Evolutionary conservation across 2,888 invertebrate genomes (phyloP).

Genomic region (Gandaritis pyraliata): DNA sequence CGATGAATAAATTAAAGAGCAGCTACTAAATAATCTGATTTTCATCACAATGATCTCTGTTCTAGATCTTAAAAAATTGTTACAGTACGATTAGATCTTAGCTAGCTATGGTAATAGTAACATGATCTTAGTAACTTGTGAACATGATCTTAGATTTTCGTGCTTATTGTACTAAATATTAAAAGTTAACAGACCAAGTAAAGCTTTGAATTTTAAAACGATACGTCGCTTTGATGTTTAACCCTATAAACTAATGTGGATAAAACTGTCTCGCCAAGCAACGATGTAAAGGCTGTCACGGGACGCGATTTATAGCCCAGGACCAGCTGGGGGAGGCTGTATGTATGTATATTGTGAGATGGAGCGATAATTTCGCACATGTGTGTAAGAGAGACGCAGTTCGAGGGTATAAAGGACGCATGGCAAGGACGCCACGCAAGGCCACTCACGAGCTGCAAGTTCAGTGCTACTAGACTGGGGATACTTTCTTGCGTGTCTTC

Average conservation of each 20-base stretch:
- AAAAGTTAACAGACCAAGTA: conserved; percentile 1
- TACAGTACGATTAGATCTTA: conserved; percentile 9
- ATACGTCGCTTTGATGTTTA: conserved; percentile 3
- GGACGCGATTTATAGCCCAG: conserved; percentile 73
- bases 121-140: conserved; percentile 53
- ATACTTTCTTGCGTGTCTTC: conserved; percentile 26
- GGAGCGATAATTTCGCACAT: conserved; percentile 43
- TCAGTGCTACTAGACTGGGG: conserved; percentile 18
- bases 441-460: conserved; percentile 66
- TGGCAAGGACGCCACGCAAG: conserved; percentile 78
- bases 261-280: conserved; percentile 63
- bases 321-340: conserved; percentile 61
- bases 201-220: conserved; percentile 20
- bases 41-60: conserved; percentile 6
- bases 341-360: conserved; percentile 43
- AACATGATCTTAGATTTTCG: conserved; percentile 51
- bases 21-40: conserved; percentile 5
- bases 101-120: conserved; percentile 40
- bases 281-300: conserved; percentile 66
- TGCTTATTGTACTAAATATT: conserved; percentile 19
- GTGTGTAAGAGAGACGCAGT: conserved; percentile 56
- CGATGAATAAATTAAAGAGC: not conserved
- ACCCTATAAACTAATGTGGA: conserved; percentile 53
- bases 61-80: conserved; percentile 18
- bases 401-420: conserved; percentile 59